Percentiles rank a stretch among this genome's conserved stretches.
phyloP scores from a whole-genome alignment of 2,113 vertebrate species.

The Laticauda laticaudata region DNA sequence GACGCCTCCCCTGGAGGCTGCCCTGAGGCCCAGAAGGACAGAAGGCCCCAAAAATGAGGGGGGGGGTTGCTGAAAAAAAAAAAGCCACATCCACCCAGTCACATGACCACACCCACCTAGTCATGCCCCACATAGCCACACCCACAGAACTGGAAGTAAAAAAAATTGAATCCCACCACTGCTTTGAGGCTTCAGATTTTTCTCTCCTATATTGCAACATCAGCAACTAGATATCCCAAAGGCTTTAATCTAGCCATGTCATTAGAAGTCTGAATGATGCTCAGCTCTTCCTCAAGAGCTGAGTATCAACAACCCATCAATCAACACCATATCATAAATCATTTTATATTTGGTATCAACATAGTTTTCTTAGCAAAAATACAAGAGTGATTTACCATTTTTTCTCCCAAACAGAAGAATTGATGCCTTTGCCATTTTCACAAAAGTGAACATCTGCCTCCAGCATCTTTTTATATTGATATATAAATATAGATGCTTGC shows the following conservation, averaged over 20 bases:
- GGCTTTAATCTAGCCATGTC: not conserved
- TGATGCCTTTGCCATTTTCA: not conserved
- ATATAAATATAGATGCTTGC: not conserved
- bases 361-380: not conserved
- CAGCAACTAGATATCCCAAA: not conserved
- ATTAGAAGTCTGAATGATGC: not conserved
- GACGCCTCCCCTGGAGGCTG: no score
- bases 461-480: not conserved
- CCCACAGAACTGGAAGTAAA: no score
- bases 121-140: no score
- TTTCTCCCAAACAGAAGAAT: not conserved
- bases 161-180: no score
- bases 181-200: not conserved
- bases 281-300: not conserved
- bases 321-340: not conserved
- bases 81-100: no score
- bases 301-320: not conserved
- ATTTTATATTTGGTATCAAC: not conserved
- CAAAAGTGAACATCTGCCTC: not conserved
- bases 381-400: not conserved
- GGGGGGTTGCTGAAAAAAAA: no score
- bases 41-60: no score
- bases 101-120: no score
- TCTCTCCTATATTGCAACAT: not conserved
- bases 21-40: no score